Conservation (phyloP, 2,113 vertebrate genomes). For the Chaetodon auriga region DNA sequence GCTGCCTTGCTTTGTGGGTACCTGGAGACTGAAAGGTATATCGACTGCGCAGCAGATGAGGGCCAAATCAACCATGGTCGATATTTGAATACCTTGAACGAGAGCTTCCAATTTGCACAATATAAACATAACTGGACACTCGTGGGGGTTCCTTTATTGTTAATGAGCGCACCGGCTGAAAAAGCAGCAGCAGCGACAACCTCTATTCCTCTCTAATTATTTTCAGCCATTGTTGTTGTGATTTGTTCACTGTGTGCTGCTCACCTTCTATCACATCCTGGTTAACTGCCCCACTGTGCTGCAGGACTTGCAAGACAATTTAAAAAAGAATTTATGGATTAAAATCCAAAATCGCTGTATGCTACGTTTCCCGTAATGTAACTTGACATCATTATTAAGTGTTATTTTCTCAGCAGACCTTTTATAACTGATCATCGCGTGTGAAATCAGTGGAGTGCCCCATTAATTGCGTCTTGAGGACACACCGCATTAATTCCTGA, state of each 20-base stretch:
- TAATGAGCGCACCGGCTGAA: neutral
- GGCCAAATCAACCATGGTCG: neutral
- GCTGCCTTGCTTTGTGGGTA: neutral
- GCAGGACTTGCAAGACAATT: too few relatives aligned
- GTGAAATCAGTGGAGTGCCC: neutral
- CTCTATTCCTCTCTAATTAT: neutral
- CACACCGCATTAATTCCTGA: neutral
- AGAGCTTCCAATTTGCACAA: neutral
- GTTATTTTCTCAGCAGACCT: neutral
- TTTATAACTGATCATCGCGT: neutral
- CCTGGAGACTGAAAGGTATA: neutral
- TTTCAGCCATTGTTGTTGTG: neutral
- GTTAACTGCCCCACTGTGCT: neutral
- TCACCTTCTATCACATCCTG: neutral
- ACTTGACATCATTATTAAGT: neutral
- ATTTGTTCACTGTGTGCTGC: constrained; percentile 12
- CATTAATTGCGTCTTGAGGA: constrained; percentile 1
- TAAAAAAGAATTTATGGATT: neutral
- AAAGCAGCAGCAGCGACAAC: constrained; percentile 1
- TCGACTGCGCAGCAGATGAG: neutral
- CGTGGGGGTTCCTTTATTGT: neutral
- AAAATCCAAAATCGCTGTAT: neutral
- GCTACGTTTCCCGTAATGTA: neutral
- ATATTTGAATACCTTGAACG: neutral
- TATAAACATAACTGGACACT: neutral